Evolutionary conservation across 2,113 vertebrate genomes (phyloP), one percentile per base, ranked within the genome.

Genomic region (Heloderma charlesbogerti): DNA sequence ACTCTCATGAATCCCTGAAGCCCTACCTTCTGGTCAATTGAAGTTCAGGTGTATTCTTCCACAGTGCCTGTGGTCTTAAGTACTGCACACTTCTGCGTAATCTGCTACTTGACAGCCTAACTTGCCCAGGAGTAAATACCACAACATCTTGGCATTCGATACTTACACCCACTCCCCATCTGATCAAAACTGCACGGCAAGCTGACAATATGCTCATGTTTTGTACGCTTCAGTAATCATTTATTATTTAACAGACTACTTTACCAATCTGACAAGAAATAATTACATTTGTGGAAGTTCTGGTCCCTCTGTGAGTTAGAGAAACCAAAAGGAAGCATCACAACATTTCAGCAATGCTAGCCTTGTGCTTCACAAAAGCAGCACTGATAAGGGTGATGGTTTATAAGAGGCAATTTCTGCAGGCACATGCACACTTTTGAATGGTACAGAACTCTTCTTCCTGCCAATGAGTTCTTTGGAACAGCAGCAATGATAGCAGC

Each of bases 231-330:
- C 72, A 92, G 48, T 84, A 91, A 77, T 48, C 91, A 92, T 94
- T 93, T 92, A 94, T 93, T 95, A 93, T 95, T 95, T 86, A 94
- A 69, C 86, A 86, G 43, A 94, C 91, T 48, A 34, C 43, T 90
- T 92, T 87, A 94, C 92, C 84, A 90, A 92, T 94, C 90, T 93
- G 94, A 84, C 94, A 96, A 91, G 78, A 84, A 94, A 91, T 90
- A 93, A 95, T 94, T 94, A 89, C 85, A 94, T 94, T 90, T 93
- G 87, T 82, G 88, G 91, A 90, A 88, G 48, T 92, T 88, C 87
- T 93, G 79, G 87, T 92, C 91, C 29, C 6, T 57, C 88, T 91
- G 60, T 69, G 90, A 95, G 94, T 93, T 90, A 93, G 94, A 94
- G 89, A 93, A 94, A 25, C 81, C 79, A 92, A 93, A 77, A 85